Conservation (phyloP, 2,888 invertebrate species). For the Sceliomorpha sp. region DNA sequence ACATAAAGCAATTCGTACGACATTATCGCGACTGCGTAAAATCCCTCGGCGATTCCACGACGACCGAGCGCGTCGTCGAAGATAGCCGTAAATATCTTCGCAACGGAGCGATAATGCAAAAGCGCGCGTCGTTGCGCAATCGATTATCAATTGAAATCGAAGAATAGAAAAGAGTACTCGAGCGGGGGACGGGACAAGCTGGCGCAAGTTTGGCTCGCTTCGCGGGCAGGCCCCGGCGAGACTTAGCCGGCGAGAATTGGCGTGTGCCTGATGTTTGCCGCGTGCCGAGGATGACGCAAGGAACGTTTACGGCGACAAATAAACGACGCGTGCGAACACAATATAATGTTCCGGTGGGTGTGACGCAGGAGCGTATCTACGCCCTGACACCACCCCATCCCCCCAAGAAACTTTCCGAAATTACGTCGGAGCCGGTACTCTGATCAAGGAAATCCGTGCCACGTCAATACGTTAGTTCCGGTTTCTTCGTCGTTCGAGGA, state of each 20-base stretch:
- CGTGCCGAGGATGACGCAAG: slow-evolving; percentile 66
- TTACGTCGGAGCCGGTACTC: neutral
- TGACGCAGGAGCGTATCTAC: slow-evolving; percentile 23
- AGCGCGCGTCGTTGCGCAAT: no score
- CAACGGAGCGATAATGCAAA: no score
- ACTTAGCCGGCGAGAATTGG: slow-evolving; percentile 57
- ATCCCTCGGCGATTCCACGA: no score
- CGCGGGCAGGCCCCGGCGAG: slow-evolving; percentile 59
- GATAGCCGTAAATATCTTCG: no score
- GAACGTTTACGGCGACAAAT: slow-evolving; percentile 54
- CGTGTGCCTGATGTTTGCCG: slow-evolving; percentile 70
- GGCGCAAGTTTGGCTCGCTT: slow-evolving; percentile 41
- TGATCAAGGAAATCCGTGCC: slow-evolving; percentile 1
- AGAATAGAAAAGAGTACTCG: slow-evolving; percentile 30
- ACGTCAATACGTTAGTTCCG: no score
- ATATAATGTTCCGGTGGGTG: slow-evolving; percentile 39
- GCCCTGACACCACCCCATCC: no score
- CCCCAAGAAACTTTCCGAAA: slow-evolving; percentile 2
- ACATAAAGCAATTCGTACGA: no score
- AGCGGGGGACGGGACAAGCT: slow-evolving; percentile 45
- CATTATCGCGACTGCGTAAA: no score
- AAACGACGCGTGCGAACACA: slow-evolving; percentile 23
- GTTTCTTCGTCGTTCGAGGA: no score
- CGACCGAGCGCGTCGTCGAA: no score
- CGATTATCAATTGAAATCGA: no score